Evolutionary conservation across 2,888 invertebrate genomes (phyloP), one percentile per base, ranked within the genome.

Genomic region (Neoascia interrupta): DNA sequence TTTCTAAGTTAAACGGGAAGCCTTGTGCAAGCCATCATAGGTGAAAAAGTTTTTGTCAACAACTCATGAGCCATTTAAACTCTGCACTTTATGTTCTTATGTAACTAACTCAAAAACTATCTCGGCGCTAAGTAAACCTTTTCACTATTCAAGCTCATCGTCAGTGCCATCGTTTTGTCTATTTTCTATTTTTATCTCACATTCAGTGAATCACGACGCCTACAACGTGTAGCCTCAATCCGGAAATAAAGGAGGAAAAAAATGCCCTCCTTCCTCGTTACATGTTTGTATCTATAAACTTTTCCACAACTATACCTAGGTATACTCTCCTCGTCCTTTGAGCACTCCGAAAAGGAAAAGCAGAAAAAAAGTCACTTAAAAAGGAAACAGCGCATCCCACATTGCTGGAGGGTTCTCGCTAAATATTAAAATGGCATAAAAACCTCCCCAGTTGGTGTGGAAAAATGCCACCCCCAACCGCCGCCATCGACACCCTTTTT

Each of bases 361-460:
- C 10, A 31, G 8, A 23, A 13, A 15, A 56, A 76, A 56, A 69
- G 41, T 34, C 28, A 34, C 26, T 45, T 15, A 28, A 64, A 72
- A 73, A 43, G 47, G 43, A 56, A 79, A 73, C 63, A 49, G 54
- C 66, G 39, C 66, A 73, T 51, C 74, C 64, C 45, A 56, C 51
- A 45, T 37, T 11, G 76, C 72, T 72, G 43, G 45, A 79, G 49
- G 79, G 73, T 31, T 26, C 73, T 61, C 34, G 63, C 79, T 79
- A 73, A 73, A 73, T 79, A 73, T 79, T 79, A 79, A 79, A 73
- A 73, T 54, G 58, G 43, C 45, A 49, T 43, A 79, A 70, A 61
- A 51, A 18, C 15, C 23, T 31, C 58, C 31, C 49, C 54, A 39
- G n/a, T n/a, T n/a, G n/a, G n/a, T n/a, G n/a, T n/a, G n/a, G n/a